Evolutionary conservation across 2,888 invertebrate species (phyloP), one percentile per base, ranked within the genome.

Genomic region (Polylopha cassiicola): DNA sequence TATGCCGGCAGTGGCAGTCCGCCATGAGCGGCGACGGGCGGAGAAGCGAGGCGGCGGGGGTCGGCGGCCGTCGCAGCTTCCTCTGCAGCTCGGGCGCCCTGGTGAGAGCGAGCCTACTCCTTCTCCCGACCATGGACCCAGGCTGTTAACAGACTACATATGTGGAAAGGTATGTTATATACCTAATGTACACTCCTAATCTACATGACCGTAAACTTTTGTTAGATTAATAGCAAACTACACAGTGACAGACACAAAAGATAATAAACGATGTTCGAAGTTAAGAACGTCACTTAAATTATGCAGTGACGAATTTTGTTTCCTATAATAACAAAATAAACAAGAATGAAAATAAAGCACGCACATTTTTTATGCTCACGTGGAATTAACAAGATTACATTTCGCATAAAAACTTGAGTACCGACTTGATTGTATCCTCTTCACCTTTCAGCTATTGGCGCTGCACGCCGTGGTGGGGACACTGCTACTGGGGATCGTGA

Each of bases 1-100:
- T 47, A 93, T 94, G 93, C 93, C 93, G 72, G 93, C 94, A 53
- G 93, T 94, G 78, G 93, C 94, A 39, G 92, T 93, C 31, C 90
- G 93, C 73, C 92, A 93, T 74, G 93, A 93, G 78, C 85, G 93
- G 55, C 87, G 92, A 44, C 90, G 92, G 49, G 89, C 89, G 58
- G 92, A 92, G 72, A 92, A 92, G 73, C 84, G 91, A 38, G 61
- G 76, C 67, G 92, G 63, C 72, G 91, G n/a, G n/a, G n/a, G 66
- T 78, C 90, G 74, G 51, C 88, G 91, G 63, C 89, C 89, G 7
- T 87, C 88, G 58, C 90, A 92, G 71, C 87, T 92, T 55, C 91
- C 90, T 48, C 86, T 91, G 60, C 89, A 89, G 58, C 85, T 89
- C 11, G 89, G 89, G 55, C 87, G 90, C 68, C 70, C 89, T 49